Base-by-base conservation (phyloP, 2,888 invertebrate genomes). In the Cheilosia soror region DNA sequence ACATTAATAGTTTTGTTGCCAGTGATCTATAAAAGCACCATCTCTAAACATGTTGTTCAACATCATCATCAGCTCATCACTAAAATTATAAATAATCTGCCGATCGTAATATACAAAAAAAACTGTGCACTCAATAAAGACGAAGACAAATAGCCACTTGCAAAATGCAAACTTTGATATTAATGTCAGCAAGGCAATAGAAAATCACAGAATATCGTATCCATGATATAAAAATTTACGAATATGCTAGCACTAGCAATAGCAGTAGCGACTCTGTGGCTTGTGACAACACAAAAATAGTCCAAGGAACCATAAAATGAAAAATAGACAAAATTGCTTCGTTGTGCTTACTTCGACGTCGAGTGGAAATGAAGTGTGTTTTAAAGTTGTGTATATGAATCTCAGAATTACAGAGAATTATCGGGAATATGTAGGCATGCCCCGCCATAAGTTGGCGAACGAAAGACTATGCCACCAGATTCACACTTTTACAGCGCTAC, bases 361-460 rank as follows among this genome's bases (percentile, higher is more conserved):
- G 51, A 68, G 37, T 63, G 60, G 60, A 68, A 68, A 73, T 55
- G 27, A 62, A 72, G 47, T 60, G 37, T 69, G 62, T 40, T 69
- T 9, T 49, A 40, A 37, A 58, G 20, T 51, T 60, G 69, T 71
- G 40, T 33, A 58, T 31, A 72, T 9, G 55, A 65, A 66, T 49
- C 60, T 72, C 2, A 73, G 66, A 78, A 72, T 62, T 78, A 62
- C 66, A 62, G 15, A 72, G 72, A 68, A 68, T 79, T 79, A 83
- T 79, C 60, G 79, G 68, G 79, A 83, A 83, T 73, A 68, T 73
- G 83, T 83, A 79, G 83, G 83, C 42, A 79, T 78, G 49, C 51
- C 66, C 42, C 49, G 15, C 31, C 20, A 29, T 47, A 55, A 62
- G 62, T 47, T 73, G 51, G 72, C 73, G 73, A 83, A 83, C 62